Conservation (phyloP, 2,888 invertebrate genomes). For the Ephialtes manifestator region DNA sequence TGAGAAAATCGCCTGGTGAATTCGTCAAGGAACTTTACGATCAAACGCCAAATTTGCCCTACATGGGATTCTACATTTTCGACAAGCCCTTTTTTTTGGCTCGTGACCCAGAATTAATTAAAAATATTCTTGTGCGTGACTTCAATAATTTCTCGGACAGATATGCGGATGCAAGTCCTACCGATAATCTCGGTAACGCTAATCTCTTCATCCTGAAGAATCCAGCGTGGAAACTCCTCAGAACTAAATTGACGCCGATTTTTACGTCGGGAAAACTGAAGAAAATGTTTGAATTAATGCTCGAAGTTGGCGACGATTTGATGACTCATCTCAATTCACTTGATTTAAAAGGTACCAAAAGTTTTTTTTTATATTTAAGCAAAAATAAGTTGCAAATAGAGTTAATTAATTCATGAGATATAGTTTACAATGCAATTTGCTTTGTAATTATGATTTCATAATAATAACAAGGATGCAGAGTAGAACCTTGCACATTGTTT, state of each 20-base stretch:
- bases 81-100: slow-evolving; percentile 86
- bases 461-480: too few species aligned
- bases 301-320: slow-evolving; percentile 75
- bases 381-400: not conserved
- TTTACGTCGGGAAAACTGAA: slow-evolving; percentile 84
- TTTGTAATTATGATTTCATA: too few species aligned
- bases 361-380: not conserved
- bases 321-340: slow-evolving; percentile 70
- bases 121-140: slow-evolving; percentile 86
- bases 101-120: slow-evolving; percentile 86
- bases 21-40: slow-evolving; percentile 84
- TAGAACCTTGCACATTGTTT: too few species aligned
- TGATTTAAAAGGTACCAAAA: slow-evolving; percentile 73
- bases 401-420: too few species aligned
- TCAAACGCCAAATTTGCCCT: slow-evolving; percentile 78
- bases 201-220: slow-evolving; percentile 86
- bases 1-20: slow-evolving; percentile 80
- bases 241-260: slow-evolving; percentile 86
- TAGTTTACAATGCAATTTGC: too few species aligned
- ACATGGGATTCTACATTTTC: slow-evolving; percentile 84
- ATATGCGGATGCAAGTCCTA: slow-evolving; percentile 77
- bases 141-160: slow-evolving; percentile 85
- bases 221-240: slow-evolving; percentile 85
- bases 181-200: slow-evolving; percentile 83
- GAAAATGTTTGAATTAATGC: slow-evolving; percentile 79